Evolutionary conservation across 2,888 invertebrate species (phyloP).

Genomic region (Archips crataeganus): DNA sequence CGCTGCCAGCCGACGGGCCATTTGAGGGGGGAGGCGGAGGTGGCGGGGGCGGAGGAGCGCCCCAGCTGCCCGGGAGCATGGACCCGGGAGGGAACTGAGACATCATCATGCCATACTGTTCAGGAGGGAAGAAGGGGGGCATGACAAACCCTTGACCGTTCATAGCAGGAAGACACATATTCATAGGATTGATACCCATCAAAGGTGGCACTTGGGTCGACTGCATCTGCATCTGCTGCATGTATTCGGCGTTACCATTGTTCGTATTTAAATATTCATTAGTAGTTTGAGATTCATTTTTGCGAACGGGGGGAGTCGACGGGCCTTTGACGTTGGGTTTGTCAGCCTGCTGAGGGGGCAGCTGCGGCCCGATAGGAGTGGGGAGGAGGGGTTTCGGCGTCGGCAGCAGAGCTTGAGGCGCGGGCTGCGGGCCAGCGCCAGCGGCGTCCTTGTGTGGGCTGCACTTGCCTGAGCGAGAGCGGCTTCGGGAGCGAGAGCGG

Average conservation of each 20-base stretch:
- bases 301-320: slow-evolving; percentile 54
- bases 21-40: slow-evolving; percentile 73
- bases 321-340: slow-evolving; percentile 58
- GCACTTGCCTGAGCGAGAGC: slow-evolving; percentile 85
- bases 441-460: slow-evolving; percentile 72
- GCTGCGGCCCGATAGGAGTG: slow-evolving; percentile 70
- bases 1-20: slow-evolving; percentile 58
- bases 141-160: slow-evolving; percentile 69
- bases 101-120: slow-evolving; percentile 79
- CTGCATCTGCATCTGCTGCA: slow-evolving; percentile 50
- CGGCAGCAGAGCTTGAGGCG: slow-evolving; percentile 60
- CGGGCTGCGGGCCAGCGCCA: slow-evolving; percentile 64
- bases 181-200: slow-evolving; percentile 76
- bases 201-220: slow-evolving; percentile 70
- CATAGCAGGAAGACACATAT: slow-evolving; percentile 71
- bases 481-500: slow-evolving; percentile 64
- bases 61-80: slow-evolving; percentile 66
- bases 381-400: slow-evolving; percentile 62
- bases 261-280: slow-evolving; percentile 47
- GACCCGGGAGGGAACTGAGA: slow-evolving; percentile 55
- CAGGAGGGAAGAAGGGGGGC: slow-evolving; percentile 74
- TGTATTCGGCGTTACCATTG: slow-evolving; percentile 52
- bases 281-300: slow-evolving; percentile 47
- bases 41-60: slow-evolving; percentile 71
- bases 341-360: slow-evolving; percentile 56